Base-by-base conservation (phyloP, 1,140 invertebrate genomes). In the Chrysoperla carnea region DNA sequence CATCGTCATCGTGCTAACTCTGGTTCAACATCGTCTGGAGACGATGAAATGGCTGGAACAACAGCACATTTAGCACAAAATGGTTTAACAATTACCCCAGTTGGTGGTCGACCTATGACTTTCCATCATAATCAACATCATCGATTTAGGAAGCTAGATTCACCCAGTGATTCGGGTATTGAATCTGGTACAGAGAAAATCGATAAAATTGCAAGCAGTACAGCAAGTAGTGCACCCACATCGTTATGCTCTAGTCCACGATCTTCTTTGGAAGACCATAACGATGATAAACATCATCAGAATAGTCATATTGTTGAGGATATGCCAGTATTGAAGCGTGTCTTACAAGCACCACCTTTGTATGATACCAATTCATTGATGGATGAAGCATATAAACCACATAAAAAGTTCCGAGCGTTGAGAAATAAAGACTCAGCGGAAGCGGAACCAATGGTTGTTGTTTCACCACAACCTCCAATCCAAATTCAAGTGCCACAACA, bases 381-480 rank as follows among this genome's bases (percentile, higher is more conserved):
- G 86, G 87, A 91, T 57, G 87, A 91, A 61, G 87, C 87, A 1
- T 92, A 92, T 66, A 87, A 90, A 54, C 86, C 87, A 37, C 89
- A 93, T 68, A 93, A 93, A 60, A 93, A 93, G 59, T 92, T 93
- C 71, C 73, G 88, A 4, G 82, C 83, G 0, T 61, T 84, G 51
- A 64, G 84, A 6, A 75, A 80, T 50, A 81, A 83, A 48, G 81
- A 84, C 49, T 79, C 75, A 5, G 79, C 81, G 23, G 80, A 81
- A 49, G 79, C 81, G 0, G 82, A 85, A 50, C 69, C 74, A 1
- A 64, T 63, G 7, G 64, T 64, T 28, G 61, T 52, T 45, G 51
- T 50, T 48, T 52, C 48, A 37, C 50, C 46, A 31, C 46, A 44
- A 45, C 50, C 50, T 35, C 39, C 52, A 46, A 41, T 45, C 40